phyloP scores from a whole-genome alignment of 53 echinoderm and acorn worm genomes.

The Luidia sarsii region DNA sequence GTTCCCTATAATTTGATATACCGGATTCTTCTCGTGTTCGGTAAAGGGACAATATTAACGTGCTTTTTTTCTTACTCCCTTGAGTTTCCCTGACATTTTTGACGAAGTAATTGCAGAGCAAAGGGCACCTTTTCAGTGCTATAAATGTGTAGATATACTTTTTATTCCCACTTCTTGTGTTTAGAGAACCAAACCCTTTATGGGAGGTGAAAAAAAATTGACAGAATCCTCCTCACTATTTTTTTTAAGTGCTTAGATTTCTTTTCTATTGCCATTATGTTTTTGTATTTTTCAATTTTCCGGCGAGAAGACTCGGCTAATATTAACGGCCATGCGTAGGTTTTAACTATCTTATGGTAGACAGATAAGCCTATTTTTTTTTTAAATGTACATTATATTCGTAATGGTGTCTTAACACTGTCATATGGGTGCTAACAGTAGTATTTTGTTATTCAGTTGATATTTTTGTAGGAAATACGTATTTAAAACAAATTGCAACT shows the following conservation, averaged over 20 bases:
- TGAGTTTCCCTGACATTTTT: too few species aligned
- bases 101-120: too few species aligned
- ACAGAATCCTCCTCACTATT: too few species aligned
- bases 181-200: too few species aligned
- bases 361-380: neutral
- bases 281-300: neutral
- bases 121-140: too few species aligned
- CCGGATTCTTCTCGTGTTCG: too few species aligned
- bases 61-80: too few species aligned
- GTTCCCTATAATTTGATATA: too few species aligned
- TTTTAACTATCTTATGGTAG: neutral
- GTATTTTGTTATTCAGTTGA: slow-evolving; percentile 21
- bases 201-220: too few species aligned
- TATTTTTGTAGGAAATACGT: slow-evolving; percentile 35
- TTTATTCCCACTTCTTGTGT: too few species aligned
- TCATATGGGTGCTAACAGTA: slow-evolving; percentile 53
- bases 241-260: neutral
- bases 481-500: slow-evolving; percentile 40
- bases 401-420: slow-evolving; percentile 40
- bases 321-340: slow-evolving; percentile 10
- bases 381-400: slow-evolving; percentile 28
- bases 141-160: too few species aligned
- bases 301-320: slow-evolving; percentile 27
- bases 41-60: too few species aligned
- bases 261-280: neutral